Evolutionary conservation across 1,140 invertebrate species (phyloP), one percentile per base, ranked within the genome.

Genomic region (Wiebesia pumilae): DNA sequence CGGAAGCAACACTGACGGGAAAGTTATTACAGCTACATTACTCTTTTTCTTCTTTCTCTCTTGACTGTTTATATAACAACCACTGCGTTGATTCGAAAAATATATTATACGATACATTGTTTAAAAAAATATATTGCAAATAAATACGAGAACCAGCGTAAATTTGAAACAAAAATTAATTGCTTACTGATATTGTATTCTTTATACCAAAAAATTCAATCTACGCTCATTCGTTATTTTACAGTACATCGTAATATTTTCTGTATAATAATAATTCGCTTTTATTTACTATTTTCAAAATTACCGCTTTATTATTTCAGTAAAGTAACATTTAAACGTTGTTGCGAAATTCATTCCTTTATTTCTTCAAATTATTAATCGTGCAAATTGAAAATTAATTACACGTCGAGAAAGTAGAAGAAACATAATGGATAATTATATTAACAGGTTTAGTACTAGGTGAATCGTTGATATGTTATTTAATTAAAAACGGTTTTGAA

Each of bases 1-100:
- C 90, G 89, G 89, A 89, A 89, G 90, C 88, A 89, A 89, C 88
- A 86, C 80, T 89, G 90, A 91, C 89, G 90, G 86, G 84, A 89
- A 88, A 89, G 81, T 84, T 86, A 86, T 86, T 87, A 43, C 43
- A 84, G 83, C 88, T 85, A 71, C 78, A 67, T 62, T 87, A 80
- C 80, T 79, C 35, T 77, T 67, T 24, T 58, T 62, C 84, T 6
- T n/a, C 35, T 40, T 21, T 21, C 35, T 51, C 27, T 43, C 54
- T 62, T 38, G 24, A 27, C 75, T 79, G 58, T 79, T 79, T 84
- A 47, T 77, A 79, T 79, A 84, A 84, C 77, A 67, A 85, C 10
- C 67, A 35, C 62, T 58, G 84, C 84, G 73, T 85, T 85, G 84
- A 81, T 85, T 86, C 67, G 82, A 77, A 83, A 83, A 75, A 83